A percentile compares a stretch with the other conserved stretches of the same genome.
Conservation (phyloP, 1,140 invertebrate species). For the Leptonema lineaticorne region DNA sequence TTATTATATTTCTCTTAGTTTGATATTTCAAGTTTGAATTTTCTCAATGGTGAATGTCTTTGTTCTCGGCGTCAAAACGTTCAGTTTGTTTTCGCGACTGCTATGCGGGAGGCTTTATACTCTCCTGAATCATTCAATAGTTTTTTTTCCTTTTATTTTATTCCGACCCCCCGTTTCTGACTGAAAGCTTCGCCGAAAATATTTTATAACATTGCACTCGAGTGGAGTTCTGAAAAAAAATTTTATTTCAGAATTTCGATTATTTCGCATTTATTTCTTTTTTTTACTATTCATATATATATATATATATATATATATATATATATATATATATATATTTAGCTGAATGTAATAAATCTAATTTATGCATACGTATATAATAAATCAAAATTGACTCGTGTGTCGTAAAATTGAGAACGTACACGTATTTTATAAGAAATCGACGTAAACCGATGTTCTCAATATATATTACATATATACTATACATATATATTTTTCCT, state of each 20-base stretch:
- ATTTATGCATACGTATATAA: too few relatives aligned
- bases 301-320: background rate
- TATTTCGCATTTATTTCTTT: background rate
- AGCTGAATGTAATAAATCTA: too few relatives aligned
- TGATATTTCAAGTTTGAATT: constrained; percentile 7
- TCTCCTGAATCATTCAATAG: constrained; percentile 16
- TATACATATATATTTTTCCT: too few relatives aligned
- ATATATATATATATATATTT: background rate
- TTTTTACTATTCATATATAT: background rate
- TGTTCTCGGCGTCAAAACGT: constrained; percentile 9
- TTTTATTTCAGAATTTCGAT: background rate
- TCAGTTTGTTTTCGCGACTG: constrained; percentile 13
- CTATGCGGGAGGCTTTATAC: background rate
- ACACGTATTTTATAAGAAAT: too few relatives aligned
- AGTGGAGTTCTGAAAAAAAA: background rate
- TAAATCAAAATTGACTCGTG: too few relatives aligned
- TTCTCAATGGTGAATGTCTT: constrained; percentile 2
- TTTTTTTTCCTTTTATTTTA: too few relatives aligned
- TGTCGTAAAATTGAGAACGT: too few relatives aligned
- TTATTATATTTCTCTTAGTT: background rate
- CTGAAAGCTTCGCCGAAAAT: background rate
- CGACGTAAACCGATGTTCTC: too few relatives aligned
- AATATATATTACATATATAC: too few relatives aligned
- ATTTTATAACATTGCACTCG: background rate
- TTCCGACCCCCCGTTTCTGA: too few relatives aligned